These are phyloP conservation scores for Palythoa caribaeorum DNA, from an alignment of 92 coral and sea anemone genomes.

Conservation along the genomic window DNA sequence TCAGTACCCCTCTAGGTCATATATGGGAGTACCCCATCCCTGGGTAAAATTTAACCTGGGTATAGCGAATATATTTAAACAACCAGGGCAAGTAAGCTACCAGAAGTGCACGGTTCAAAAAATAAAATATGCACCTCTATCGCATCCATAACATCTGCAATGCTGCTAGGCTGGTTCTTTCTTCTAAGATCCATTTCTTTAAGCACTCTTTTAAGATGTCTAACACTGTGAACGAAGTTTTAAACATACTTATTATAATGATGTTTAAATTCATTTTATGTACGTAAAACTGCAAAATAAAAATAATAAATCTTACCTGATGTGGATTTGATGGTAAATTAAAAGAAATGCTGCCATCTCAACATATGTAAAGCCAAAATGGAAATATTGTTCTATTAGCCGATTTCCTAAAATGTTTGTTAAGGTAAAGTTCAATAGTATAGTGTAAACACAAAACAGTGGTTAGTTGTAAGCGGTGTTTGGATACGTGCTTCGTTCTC, in stretches of 20 bases:
- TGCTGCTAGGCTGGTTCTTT: conserved; percentile 24
- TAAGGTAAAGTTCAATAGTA: background rate
- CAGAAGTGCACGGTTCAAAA: background rate
- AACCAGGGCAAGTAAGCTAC: no score
- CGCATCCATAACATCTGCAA: conserved; percentile 12
- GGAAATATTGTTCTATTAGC: conserved; percentile 20
- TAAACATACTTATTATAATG: background rate
- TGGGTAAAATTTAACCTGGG: no score
- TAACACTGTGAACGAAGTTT: conserved; percentile 31
- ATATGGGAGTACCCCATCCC: no score
- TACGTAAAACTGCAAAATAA: conserved; percentile 7
- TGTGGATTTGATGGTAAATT: conserved; percentile 8
- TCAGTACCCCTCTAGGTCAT: no score
- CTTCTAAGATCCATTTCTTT: conserved; percentile 16
- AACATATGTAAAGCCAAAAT: background rate
- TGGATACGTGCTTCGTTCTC: no score
- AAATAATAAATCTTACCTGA: background rate
- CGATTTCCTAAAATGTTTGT: conserved; percentile 19
- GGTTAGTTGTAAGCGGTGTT: no score
- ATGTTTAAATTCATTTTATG: background rate
- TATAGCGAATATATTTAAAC: no score
- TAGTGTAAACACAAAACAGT: no score
- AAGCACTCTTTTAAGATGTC: conserved; percentile 30
- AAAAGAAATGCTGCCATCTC: conserved; percentile 2
- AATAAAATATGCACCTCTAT: background rate